Evolutionary conservation across 2,797 vertebrate species (phyloP).

Genomic region (Danio aesculapii): DNA sequence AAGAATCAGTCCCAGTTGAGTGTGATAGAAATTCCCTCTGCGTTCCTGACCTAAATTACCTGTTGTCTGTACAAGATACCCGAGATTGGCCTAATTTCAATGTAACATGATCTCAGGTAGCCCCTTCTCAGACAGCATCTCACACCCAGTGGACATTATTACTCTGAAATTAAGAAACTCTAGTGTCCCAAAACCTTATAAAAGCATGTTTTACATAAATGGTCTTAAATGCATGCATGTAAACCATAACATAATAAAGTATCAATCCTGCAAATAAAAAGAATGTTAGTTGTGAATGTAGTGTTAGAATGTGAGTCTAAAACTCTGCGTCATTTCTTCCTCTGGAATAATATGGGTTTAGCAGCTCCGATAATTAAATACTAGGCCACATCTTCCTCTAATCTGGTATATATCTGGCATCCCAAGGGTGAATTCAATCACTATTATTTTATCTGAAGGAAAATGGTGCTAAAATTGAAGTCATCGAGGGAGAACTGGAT

Average conservation of each 20-base stretch:
- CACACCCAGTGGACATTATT: neutral
- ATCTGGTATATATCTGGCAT: neutral
- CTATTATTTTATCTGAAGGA: neutral
- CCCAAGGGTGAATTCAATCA: neutral
- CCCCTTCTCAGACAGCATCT: neutral
- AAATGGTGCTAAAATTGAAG: neutral
- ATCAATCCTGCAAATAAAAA: neutral
- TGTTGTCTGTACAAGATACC: no score
- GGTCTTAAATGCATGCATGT: no score
- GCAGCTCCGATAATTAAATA: constrained; percentile 1
- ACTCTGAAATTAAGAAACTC: no score
- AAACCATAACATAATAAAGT: neutral
- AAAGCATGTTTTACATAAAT: no score
- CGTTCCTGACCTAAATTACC: no score
- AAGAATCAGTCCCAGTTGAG: no score
- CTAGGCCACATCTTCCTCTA: constrained; percentile 7
- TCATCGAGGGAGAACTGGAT: neutral
- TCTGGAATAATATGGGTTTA: neutral
- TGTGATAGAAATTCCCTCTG: no score
- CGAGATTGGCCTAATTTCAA: no score
- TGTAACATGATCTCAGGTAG: no score
- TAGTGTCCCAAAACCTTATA: no score
- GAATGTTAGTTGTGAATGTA: neutral
- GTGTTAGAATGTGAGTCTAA: no score
- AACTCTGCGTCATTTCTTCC: neutral